Evolutionary conservation across 1,140 invertebrate species (phyloP).

Genomic region (Listronotus bonariensis): DNA sequence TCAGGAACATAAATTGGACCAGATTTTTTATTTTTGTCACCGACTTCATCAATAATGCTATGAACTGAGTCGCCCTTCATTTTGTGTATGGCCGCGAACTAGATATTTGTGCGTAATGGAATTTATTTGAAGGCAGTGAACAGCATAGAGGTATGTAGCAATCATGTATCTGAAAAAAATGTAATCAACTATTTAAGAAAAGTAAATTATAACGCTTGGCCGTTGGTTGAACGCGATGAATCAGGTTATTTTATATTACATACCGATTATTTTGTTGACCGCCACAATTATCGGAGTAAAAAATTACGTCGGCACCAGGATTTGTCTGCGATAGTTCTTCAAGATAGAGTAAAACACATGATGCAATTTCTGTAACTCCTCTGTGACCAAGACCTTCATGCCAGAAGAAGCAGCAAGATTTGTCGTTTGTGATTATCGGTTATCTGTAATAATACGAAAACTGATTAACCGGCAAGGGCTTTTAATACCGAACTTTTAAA

Average conservation of each 20-base stretch:
- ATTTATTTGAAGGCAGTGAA: slow-evolving; percentile 33
- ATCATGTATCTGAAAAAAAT: slow-evolving; percentile 25
- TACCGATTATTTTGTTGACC: slow-evolving; percentile 54
- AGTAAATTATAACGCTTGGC: no score
- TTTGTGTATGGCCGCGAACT: slow-evolving; percentile 53
- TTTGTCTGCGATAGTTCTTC: slow-evolving; percentile 37
- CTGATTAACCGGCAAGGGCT: no score
- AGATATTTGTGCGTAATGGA: slow-evolving; percentile 50
- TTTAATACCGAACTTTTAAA: slow-evolving; percentile 52
- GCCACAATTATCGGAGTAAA: slow-evolving; percentile 50
- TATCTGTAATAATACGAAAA: no score
- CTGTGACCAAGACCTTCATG: slow-evolving; percentile 54
- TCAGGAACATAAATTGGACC: slow-evolving; percentile 52
- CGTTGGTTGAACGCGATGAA: no score
- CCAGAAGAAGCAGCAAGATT: no score
- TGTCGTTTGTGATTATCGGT: no score
- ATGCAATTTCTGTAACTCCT: slow-evolving; percentile 55
- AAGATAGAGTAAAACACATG: slow-evolving; percentile 48
- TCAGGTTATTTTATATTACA: no score
- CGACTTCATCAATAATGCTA: slow-evolving; percentile 49
- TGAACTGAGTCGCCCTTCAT: slow-evolving; percentile 53
- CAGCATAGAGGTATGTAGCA: slow-evolving; percentile 38
- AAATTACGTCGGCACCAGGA: slow-evolving; percentile 6
- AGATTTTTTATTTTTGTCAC: slow-evolving; percentile 42
- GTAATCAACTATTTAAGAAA: no score